Evolutionary conservation across 2,113 vertebrate species (phyloP).

Genomic region (Paratilapia polleni): DNA sequence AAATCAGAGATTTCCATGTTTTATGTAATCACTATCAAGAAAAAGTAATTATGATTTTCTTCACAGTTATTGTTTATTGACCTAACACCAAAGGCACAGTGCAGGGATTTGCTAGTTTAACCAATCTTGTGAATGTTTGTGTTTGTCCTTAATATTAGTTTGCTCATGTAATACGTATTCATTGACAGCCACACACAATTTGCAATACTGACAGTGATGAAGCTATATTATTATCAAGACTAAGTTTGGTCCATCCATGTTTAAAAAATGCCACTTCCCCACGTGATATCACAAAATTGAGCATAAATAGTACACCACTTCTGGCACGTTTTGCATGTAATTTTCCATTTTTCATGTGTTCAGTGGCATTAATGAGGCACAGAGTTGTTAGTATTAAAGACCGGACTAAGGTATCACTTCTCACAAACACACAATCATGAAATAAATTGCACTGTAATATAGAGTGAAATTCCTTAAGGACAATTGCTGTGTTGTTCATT

Average conservation of each 20-base stretch:
- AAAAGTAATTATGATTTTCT: too few relatives aligned
- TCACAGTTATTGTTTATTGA: too few relatives aligned
- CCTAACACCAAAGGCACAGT: too few relatives aligned
- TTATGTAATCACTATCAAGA: too few relatives aligned
- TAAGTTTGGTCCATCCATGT: too few relatives aligned
- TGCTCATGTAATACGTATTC: neutral
- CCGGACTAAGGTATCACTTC: neutral
- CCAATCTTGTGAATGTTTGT: neutral
- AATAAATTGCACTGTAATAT: neutral
- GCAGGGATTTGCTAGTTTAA: too few relatives aligned
- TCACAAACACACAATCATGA: neutral
- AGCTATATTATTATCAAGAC: neutral
- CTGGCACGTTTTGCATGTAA: too few relatives aligned
- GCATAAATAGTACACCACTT: too few relatives aligned
- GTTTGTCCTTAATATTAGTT: neutral
- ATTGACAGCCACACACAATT: neutral
- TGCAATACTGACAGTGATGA: neutral
- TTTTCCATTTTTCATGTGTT: neutral
- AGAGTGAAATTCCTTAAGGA: neutral
- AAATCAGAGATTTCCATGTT: too few relatives aligned
- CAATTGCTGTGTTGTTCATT: neutral
- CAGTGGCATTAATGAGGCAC: neutral
- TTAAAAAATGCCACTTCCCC: too few relatives aligned
- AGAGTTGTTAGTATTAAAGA: neutral
- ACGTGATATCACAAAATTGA: too few relatives aligned